These are phyloP conservation scores for Pollenia amentaria DNA, from an alignment of 2,888 invertebrate genomes.

Conservation along the genomic window DNA sequence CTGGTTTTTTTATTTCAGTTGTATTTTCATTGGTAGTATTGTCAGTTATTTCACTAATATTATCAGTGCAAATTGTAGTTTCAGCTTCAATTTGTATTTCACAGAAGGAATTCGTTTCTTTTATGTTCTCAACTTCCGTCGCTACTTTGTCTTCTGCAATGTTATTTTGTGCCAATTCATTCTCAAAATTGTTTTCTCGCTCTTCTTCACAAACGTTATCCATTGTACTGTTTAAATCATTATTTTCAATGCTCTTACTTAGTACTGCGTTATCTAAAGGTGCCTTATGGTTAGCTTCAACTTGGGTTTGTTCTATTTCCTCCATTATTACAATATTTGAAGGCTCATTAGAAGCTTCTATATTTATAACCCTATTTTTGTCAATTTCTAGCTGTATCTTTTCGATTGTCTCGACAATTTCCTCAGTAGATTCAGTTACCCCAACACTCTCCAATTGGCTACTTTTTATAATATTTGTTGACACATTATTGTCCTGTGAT, in stretches of 20 bases:
- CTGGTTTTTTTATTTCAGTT: not conserved
- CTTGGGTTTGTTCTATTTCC: not conserved
- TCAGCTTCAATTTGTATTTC: not conserved
- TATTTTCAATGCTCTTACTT: not conserved
- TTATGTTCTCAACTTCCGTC: not conserved
- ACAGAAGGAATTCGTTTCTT: not conserved
- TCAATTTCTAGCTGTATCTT: conserved; percentile 1
- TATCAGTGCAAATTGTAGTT: not conserved
- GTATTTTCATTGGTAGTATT: not conserved
- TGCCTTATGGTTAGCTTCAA: not conserved
- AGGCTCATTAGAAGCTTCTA: not conserved
- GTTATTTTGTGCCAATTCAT: not conserved
- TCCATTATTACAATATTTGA: not conserved
- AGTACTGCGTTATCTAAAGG: not conserved
- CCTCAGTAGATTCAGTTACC: not conserved
- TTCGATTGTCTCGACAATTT: not conserved
- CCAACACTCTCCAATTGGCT: not conserved
- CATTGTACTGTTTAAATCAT: not conserved
- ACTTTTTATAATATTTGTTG: not conserved
- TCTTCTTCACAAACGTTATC: not conserved
- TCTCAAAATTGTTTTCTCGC: not conserved
- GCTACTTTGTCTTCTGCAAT: not conserved
- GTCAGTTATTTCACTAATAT: not conserved
- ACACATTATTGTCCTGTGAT: not conserved
- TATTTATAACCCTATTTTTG: not conserved